A percentile compares a stretch with the other conserved stretches of the same genome.
Evolutionary conservation across 2,797 vertebrate species (phyloP).

Genomic region (Epinephelus malabaricus): DNA sequence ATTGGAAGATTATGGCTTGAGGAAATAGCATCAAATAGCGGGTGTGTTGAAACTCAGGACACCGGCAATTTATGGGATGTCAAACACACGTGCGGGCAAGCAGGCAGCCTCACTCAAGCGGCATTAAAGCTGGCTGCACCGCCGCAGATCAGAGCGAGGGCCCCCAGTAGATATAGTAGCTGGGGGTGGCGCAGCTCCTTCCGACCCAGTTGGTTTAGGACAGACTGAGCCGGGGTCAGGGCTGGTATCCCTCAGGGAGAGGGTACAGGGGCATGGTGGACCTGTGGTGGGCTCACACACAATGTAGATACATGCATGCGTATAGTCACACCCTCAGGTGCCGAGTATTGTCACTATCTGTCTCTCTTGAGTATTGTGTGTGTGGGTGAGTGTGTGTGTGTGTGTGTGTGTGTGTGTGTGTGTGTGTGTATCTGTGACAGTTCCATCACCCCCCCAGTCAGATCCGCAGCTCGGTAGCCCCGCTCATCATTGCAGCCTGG

Average conservation of each 20-base stretch:
- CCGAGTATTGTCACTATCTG: constrained; percentile 70
- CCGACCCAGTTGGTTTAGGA: constrained; percentile 79
- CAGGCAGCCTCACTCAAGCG: constrained; percentile 59
- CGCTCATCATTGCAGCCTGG: constrained; percentile 75
- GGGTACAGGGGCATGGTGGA: constrained; percentile 39
- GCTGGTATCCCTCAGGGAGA: constrained; percentile 73
- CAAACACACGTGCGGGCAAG: constrained; percentile 86
- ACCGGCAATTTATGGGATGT: constrained; percentile 95
- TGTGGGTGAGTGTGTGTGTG: constrained; percentile 18
- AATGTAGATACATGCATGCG: constrained; percentile 40
- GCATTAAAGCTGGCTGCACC: constrained; percentile 48
- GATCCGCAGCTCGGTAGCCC: constrained; percentile 55
- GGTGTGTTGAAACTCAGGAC: constrained; percentile 86
- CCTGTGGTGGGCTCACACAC: constrained; percentile 39
- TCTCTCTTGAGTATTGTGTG: constrained; percentile 63
- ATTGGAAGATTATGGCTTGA: constrained; percentile 95
- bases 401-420: constrained; percentile 15
- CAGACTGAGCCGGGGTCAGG: constrained; percentile 72
- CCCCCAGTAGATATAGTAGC: constrained; percentile 62
- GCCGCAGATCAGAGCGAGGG: constrained; percentile 28
- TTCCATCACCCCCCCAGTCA: constrained; percentile 74
- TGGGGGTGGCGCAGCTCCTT: constrained; percentile 64
- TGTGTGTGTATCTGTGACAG: constrained; percentile 61
- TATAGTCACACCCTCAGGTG: constrained; percentile 74
- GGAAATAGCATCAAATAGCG: constrained; percentile 91